Evolutionary conservation across 2,797 vertebrate genomes (phyloP).

Genomic region (Caiman crocodilus): DNA sequence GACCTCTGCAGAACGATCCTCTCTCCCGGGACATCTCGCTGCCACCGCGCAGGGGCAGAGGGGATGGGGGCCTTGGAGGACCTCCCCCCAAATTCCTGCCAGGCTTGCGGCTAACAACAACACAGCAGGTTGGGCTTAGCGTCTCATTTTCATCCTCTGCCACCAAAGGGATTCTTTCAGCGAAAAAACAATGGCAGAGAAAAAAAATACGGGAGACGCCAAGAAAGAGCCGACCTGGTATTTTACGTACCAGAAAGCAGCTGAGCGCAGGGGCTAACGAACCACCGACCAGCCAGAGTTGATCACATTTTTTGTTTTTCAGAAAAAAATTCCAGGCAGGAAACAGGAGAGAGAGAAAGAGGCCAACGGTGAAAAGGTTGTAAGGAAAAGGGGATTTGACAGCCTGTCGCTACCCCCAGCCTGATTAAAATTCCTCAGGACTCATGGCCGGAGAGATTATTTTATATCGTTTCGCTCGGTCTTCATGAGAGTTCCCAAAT

Average conservation of each 20-base stretch:
- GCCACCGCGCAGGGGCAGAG: slow-evolving; percentile 49
- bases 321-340: slow-evolving; percentile 71
- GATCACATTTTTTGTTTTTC: slow-evolving; percentile 50
- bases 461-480: slow-evolving; percentile 69
- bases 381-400: slow-evolving; percentile 59
- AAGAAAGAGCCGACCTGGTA: slow-evolving; percentile 70
- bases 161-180: slow-evolving; percentile 68
- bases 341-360: slow-evolving; percentile 68
- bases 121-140: slow-evolving; percentile 69
- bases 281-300: slow-evolving; percentile 64
- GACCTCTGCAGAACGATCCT: neutral
- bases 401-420: slow-evolving; percentile 49
- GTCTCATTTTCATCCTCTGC: slow-evolving; percentile 59
- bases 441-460: slow-evolving; percentile 69
- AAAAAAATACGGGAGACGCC: slow-evolving; percentile 59
- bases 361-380: slow-evolving; percentile 61
- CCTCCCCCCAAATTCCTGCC: slow-evolving; percentile 70
- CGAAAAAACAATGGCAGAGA: slow-evolving; percentile 65
- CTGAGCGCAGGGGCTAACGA: slow-evolving; percentile 44
- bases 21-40: slow-evolving; percentile 4
- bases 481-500: slow-evolving; percentile 63
- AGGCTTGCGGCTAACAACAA: slow-evolving; percentile 70
- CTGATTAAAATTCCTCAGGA: slow-evolving; percentile 75
- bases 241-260: slow-evolving; percentile 46
- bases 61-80: slow-evolving; percentile 66